Evolutionary conservation across 2,888 invertebrate genomes (phyloP).

Genomic region (Petrolisthes manimaculis): DNA sequence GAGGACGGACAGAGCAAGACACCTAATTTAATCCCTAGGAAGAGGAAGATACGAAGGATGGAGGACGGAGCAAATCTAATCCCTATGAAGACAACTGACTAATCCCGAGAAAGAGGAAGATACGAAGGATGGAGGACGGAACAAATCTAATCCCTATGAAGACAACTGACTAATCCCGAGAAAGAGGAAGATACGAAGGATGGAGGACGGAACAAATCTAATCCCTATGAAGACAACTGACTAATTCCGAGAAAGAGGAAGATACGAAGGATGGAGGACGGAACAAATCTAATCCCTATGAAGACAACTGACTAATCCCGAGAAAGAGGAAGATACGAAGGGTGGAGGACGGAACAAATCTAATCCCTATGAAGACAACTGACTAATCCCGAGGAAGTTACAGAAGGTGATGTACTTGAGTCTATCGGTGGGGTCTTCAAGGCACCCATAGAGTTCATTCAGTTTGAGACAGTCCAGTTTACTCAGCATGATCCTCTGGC

Average conservation of each 20-base stretch:
- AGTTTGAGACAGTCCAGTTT: constrained; percentile 79
- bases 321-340: constrained; percentile 35
- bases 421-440: constrained; percentile 68
- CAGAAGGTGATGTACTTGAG: constrained; percentile 58
- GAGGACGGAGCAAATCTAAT: no score
- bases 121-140: neutral
- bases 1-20: no score
- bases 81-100: no score
- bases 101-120: constrained; percentile 39
- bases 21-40: constrained; percentile 6
- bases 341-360: no score
- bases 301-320: neutral
- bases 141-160: no score
- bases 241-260: constrained; percentile 19
- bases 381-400: constrained; percentile 20
- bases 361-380: no score
- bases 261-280: neutral
- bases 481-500: constrained; percentile 77
- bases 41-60: constrained; percentile 25
- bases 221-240: no score
- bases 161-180: constrained; percentile 4
- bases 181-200: constrained; percentile 27
- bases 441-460: constrained; percentile 78
- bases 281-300: no score
- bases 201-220: no score